Conservation (phyloP, 1,140 invertebrate genomes). For the Centruroides sculpturatus region DNA sequence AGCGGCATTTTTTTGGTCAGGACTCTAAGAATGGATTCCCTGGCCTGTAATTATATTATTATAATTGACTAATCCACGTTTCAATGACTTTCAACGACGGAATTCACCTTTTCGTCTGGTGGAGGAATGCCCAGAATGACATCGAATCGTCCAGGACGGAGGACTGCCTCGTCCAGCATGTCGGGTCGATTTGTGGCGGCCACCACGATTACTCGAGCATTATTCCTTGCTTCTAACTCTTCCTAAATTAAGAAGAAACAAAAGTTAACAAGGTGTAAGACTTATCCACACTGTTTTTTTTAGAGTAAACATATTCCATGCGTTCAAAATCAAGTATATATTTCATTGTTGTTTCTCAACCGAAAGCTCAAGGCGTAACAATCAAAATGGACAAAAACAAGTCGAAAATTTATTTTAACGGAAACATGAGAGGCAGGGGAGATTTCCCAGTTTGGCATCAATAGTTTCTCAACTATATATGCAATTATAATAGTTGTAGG, state of each 20-base stretch:
- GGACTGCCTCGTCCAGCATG: conserved; percentile 55
- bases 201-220: conserved; percentile 43
- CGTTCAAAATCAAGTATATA: no score
- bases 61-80: not conserved
- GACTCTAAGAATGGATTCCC: conserved; percentile 44
- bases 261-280: not conserved
- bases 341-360: no score
- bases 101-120: conserved; percentile 35
- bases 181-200: conserved; percentile 64
- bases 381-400: no score
- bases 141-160: conserved; percentile 60
- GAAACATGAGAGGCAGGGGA: no score
- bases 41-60: conserved; percentile 26
- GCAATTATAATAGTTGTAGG: no score
- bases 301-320: no score
- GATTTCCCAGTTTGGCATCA: no score
- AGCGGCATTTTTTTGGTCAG: conserved; percentile 45
- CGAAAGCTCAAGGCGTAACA: no score
- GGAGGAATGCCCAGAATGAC: conserved; percentile 56
- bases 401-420: no score
- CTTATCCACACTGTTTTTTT: not conserved
- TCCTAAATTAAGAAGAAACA: not conserved
- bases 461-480: no score
- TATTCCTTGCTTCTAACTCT: not conserved
- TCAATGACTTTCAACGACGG: not conserved